Base-by-base conservation (phyloP, 2,113 vertebrate species). In the Danio rerio region DNA sequence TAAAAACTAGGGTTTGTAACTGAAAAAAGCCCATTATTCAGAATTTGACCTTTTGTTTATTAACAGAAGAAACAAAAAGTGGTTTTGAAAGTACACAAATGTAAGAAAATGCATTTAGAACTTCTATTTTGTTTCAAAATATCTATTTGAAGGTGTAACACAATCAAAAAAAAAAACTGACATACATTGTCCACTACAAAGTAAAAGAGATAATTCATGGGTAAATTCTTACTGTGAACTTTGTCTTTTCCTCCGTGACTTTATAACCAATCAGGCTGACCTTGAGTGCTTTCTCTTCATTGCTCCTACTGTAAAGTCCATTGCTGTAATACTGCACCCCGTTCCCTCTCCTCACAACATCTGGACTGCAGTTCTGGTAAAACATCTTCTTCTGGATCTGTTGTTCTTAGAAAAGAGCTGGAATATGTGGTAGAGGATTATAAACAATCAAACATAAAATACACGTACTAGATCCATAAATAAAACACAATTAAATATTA, bases 241-340 rank as follows among this genome's bases (percentile, higher is more conserved):
- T 97, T 49, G 95, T 93, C 82, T 96, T 94, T 87, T 97, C 95
- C 84, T 97, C 94, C 94, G 96, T 96, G 88, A 96, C 94, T 78
- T 98, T 95, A 71, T 96, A 96, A 53, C 96, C 95, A 56, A 96
- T 82, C 79, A 98, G 93, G 15, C 93, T 95, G 15, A 92, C 94
- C 0, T 93, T 94, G 71, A 94, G 86, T 0, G 95, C 93, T 78
- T 93, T 92, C 61, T 96, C 94, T 74, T 94, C 92, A 93, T 91
- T 93, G 82, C 71, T 92, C 0, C 84, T 69, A 21, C 63, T 16
- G 0, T 21, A 6, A 20, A 16, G 53, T 18, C 63, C 59, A 9
- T 58, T 65, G 40, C 68, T 65, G 7, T 59, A 9, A 9, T 40
- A 53, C 10, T 45, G 49, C 11, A 62, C 16, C 59, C 20, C n/a